Conservation (phyloP, 1,140 invertebrate species). For the Laupala kohalensis region DNA sequence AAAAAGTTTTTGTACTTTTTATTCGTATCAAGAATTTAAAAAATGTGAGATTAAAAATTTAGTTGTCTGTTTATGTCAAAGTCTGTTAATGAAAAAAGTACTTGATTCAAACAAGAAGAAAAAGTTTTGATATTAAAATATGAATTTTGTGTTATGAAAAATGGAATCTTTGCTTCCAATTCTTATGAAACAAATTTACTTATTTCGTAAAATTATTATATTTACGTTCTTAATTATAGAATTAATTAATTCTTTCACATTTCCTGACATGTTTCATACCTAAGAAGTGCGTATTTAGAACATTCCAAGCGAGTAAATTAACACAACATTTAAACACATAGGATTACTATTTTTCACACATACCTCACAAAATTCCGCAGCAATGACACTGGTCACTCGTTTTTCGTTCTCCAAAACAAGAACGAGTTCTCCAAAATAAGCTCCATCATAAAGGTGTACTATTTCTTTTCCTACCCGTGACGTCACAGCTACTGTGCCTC, state of each 20-base stretch:
- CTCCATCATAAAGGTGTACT: background rate
- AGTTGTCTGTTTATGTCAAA: too few relatives aligned
- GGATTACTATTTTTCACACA: background rate
- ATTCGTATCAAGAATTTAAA: too few relatives aligned
- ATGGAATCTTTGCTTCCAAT: background rate
- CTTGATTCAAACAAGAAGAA: too few relatives aligned
- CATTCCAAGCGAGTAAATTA: background rate
- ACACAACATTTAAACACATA: background rate
- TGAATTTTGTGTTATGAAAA: too few relatives aligned
- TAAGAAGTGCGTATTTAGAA: background rate
- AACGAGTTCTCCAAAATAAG: background rate
- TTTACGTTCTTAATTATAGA: background rate
- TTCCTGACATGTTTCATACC: background rate
- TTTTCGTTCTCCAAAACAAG: background rate
- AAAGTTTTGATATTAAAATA: too few relatives aligned
- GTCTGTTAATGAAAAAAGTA: too few relatives aligned
- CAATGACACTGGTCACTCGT: background rate
- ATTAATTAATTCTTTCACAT: background rate
- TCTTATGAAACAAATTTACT: background rate
- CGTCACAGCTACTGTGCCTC: constrained; percentile 40
- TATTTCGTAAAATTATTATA: background rate
- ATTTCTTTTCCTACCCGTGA: constrained; percentile 39
- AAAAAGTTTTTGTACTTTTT: too few relatives aligned
- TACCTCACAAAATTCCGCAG: background rate
- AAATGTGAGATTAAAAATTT: too few relatives aligned